These are phyloP conservation scores for Pollenia labialis DNA, from an alignment of 2,888 invertebrate genomes.

Conservation along the genomic window DNA sequence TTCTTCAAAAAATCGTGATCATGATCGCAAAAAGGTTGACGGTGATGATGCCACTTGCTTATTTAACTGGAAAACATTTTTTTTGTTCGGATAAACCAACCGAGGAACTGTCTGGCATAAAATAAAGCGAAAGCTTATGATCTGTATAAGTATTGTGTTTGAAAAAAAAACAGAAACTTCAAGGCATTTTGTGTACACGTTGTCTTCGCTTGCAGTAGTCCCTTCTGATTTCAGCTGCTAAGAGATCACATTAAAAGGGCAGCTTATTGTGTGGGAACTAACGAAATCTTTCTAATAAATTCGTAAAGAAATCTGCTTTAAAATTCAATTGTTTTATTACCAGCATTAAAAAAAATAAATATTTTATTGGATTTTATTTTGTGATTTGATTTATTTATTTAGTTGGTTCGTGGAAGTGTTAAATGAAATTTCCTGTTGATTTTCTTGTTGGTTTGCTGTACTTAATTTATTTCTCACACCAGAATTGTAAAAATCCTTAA, in stretches of 20 bases:
- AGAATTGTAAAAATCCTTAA: conserved; percentile 21
- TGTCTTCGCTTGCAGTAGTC: conserved; percentile 55
- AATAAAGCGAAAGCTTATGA: conserved; percentile 50
- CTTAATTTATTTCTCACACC: conserved; percentile 57
- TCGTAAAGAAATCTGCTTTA: conserved; percentile 23
- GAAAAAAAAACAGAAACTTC: neutral
- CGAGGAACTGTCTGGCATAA: conserved; percentile 13
- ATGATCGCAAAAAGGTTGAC: conserved; percentile 63
- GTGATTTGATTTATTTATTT: conserved; percentile 60
- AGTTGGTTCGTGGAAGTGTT: conserved; percentile 67
- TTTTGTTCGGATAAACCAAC: conserved; percentile 2
- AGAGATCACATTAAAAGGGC: conserved; percentile 62
- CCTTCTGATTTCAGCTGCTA: conserved; percentile 46
- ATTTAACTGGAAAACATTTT: conserved; percentile 30
- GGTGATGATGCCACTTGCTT: conserved; percentile 67
- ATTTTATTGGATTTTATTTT: conserved; percentile 31
- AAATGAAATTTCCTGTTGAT: conserved; percentile 68
- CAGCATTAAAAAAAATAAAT: conserved; percentile 28
- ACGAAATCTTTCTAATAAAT: conserved; percentile 64
- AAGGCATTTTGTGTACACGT: conserved; percentile 38
- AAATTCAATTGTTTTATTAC: conserved; percentile 54
- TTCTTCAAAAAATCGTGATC: conserved; percentile 60
- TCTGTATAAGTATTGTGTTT: conserved; percentile 29
- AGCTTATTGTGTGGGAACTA: conserved; percentile 68
- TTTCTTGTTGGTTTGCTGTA: conserved; percentile 9